Percentiles rank a stretch among this genome's conserved stretches.
These are phyloP conservation scores for Cydia fagiglandana DNA, from an alignment of 1,140 invertebrate species.

Conservation along the genomic window DNA sequence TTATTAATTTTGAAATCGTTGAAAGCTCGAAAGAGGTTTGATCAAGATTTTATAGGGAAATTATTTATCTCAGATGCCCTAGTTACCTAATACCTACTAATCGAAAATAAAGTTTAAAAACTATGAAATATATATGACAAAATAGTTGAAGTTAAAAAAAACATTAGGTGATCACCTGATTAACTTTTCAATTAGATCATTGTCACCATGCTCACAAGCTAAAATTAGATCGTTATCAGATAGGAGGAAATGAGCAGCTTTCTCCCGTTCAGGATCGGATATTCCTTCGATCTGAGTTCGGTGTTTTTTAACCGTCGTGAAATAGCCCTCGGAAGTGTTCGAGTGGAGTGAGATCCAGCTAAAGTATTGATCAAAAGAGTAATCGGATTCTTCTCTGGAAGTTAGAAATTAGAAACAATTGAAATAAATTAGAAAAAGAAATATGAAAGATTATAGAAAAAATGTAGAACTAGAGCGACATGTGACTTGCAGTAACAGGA, in stretches of 20 bases:
- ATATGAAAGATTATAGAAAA: neutral
- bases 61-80: no score
- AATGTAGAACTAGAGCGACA: no score
- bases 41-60: no score
- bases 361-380: slow-evolving; percentile 46
- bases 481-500: no score
- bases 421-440: neutral
- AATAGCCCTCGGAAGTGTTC: neutral
- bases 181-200: slow-evolving; percentile 47
- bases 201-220: slow-evolving; percentile 60
- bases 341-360: neutral
- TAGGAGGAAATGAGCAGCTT: slow-evolving; percentile 57
- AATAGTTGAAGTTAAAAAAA: neutral
- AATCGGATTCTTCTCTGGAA: slow-evolving; percentile 51
- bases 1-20: no score
- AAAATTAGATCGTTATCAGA: slow-evolving; percentile 58
- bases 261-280: slow-evolving; percentile 37
- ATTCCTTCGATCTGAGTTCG: neutral
- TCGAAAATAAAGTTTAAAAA: no score
- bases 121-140: neutral
- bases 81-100: no score
- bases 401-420: slow-evolving; percentile 19
- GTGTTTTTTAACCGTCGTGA: neutral
- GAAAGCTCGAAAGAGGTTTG: no score
- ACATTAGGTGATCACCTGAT: slow-evolving; percentile 45